Percentiles rank a stretch among this genome's conserved stretches.
These are phyloP conservation scores for Willowsia nigromaculata DNA, from an alignment of 2,888 invertebrate species.

Conservation along the genomic window DNA sequence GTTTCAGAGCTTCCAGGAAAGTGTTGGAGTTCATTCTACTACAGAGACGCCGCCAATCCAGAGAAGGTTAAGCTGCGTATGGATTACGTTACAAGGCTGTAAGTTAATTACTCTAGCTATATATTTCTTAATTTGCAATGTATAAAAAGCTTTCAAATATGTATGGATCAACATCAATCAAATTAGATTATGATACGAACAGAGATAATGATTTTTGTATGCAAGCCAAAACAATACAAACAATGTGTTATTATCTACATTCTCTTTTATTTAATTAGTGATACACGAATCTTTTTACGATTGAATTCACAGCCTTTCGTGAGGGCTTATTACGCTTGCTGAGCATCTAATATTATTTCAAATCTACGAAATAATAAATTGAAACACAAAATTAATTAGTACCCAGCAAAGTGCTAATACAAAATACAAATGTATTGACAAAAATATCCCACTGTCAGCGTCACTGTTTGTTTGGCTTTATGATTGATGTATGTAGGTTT, in stretches of 20 bases:
- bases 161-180: too few species aligned
- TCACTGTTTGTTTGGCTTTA: not conserved
- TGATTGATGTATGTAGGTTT: not conserved
- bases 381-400: conserved; percentile 6
- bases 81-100: conserved; percentile 79
- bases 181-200: too few species aligned
- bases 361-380: not conserved
- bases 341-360: too few species aligned
- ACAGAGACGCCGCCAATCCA: conserved; percentile 78
- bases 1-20: conserved; percentile 79
- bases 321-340: not conserved
- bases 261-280: too few species aligned
- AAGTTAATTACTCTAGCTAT: too few species aligned
- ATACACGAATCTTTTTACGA: too few species aligned
- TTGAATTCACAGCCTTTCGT: too few species aligned
- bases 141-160: too few species aligned
- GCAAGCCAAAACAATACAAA: not conserved
- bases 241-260: not conserved
- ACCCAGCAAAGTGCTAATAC: conserved; percentile 1
- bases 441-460: not conserved
- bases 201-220: too few species aligned
- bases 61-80: conserved; percentile 79
- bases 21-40: conserved; percentile 79
- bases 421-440: not conserved
- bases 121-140: too few species aligned